phyloP scores from a whole-genome alignment of 2,888 invertebrate genomes.

The Eupithecia inturbata region DNA sequence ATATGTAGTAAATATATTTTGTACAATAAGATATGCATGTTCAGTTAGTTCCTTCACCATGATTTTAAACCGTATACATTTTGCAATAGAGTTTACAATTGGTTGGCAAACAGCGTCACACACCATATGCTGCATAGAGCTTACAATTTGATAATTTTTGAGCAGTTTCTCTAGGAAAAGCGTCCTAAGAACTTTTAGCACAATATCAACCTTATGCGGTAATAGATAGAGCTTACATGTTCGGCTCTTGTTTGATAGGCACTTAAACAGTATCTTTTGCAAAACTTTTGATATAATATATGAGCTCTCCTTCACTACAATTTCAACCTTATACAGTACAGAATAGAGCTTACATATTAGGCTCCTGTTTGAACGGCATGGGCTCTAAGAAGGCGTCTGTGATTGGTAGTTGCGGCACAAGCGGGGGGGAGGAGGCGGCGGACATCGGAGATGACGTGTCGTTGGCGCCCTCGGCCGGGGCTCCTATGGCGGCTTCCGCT shows the following conservation, averaged over 20 bases:
- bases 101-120: not conserved
- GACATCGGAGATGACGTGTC: slow-evolving; percentile 45
- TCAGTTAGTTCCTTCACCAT: slow-evolving; percentile 1
- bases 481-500: slow-evolving; percentile 63
- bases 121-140: not conserved
- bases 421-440: slow-evolving; percentile 59
- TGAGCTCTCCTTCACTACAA: not conserved
- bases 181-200: not conserved
- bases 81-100: not conserved
- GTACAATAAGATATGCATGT: not conserved
- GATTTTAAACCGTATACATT: not conserved
- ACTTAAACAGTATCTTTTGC: slow-evolving; percentile 19
- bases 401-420: slow-evolving; percentile 58
- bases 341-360: slow-evolving; percentile 47
- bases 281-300: not conserved
- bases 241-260: slow-evolving; percentile 78
- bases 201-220: not conserved
- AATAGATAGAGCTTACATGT: not conserved
- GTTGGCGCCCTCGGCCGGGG: slow-evolving; percentile 36
- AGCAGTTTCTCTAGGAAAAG: not conserved
- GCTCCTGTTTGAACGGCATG: slow-evolving; percentile 77
- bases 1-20: not conserved
- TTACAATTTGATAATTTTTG: not conserved
- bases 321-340: not conserved
- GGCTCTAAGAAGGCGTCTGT: slow-evolving; percentile 61